A percentile compares a stretch with the other conserved stretches of the same genome.
phyloP scores from a whole-genome alignment of 2,888 invertebrate genomes.

The Leptopilina syphax region DNA sequence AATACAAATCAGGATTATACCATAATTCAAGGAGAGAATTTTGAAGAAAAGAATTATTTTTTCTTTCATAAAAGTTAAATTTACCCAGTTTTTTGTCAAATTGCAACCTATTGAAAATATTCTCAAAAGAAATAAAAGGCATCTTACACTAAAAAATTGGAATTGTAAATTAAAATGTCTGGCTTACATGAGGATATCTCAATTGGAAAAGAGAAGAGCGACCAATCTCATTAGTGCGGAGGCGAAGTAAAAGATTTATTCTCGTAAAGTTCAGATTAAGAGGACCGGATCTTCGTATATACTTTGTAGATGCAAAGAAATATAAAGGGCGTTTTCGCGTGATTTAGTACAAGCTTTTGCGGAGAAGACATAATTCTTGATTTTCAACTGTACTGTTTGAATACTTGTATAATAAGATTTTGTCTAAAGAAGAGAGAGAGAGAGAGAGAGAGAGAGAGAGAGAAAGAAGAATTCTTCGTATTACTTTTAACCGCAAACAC shows the following conservation, averaged over 20 bases:
- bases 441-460: neutral
- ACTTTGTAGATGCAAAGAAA: constrained; percentile 34
- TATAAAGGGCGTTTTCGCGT: constrained; percentile 32
- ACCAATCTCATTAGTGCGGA: constrained; percentile 20
- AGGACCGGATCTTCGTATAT: constrained; percentile 6
- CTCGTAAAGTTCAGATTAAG: constrained; percentile 36
- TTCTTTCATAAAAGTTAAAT: too few relatives aligned
- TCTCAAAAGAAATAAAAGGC: too few relatives aligned
- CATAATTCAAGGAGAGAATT: too few relatives aligned
- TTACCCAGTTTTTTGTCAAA: too few relatives aligned
- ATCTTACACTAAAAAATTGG: neutral
- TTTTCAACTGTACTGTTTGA: constrained; percentile 31
- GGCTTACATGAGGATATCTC: neutral
- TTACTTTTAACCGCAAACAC: neutral
- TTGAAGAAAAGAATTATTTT: too few relatives aligned
- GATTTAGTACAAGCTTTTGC: constrained; percentile 30
- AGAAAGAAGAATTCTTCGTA: neutral
- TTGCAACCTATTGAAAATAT: too few relatives aligned
- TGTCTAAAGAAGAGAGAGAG: constrained; percentile 5
- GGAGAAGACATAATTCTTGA: constrained; percentile 30
- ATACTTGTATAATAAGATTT: constrained; percentile 16
- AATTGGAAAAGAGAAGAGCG: constrained; percentile 16
- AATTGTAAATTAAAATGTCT: neutral
- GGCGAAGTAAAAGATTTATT: constrained; percentile 32
- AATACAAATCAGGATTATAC: too few relatives aligned